Evolutionary conservation across 2,113 vertebrate genomes (phyloP).

Genomic region (Brachyistius frenatus): DNA sequence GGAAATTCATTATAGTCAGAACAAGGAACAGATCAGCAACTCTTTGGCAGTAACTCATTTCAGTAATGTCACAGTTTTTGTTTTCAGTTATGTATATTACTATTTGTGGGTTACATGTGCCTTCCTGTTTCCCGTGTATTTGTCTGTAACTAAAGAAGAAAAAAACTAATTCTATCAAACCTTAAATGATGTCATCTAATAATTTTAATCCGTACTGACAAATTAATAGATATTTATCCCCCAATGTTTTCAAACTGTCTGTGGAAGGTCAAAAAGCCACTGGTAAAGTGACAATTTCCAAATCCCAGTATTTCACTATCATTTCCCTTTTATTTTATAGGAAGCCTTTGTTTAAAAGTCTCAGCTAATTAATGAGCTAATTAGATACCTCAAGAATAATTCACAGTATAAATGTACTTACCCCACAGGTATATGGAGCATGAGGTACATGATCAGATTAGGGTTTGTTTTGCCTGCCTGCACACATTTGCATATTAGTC

Average conservation of each 20-base stretch:
- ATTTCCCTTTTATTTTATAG: not conserved
- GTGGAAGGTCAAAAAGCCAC: not conserved
- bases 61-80: too few relatives aligned
- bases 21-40: too few relatives aligned
- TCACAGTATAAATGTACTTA: not conserved
- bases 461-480: not conserved
- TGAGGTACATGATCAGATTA: not conserved
- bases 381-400: not conserved
- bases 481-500: too few relatives aligned
- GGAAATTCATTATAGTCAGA: too few relatives aligned
- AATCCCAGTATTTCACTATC: not conserved
- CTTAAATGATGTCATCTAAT: too few relatives aligned
- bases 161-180: too few relatives aligned
- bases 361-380: not conserved
- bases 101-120: too few relatives aligned
- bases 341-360: constrained; percentile 1
- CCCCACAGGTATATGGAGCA: not conserved
- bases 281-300: not conserved
- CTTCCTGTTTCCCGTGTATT: not conserved
- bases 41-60: too few relatives aligned
- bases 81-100: too few relatives aligned
- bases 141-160: too few relatives aligned
- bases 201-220: too few relatives aligned
- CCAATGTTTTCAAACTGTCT: not conserved
- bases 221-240: too few relatives aligned